Percentiles rank a stretch among this genome's conserved stretches.
Evolutionary conservation across 2,797 vertebrate species (phyloP).

Genomic region (Philypnodon macrostomus): DNA sequence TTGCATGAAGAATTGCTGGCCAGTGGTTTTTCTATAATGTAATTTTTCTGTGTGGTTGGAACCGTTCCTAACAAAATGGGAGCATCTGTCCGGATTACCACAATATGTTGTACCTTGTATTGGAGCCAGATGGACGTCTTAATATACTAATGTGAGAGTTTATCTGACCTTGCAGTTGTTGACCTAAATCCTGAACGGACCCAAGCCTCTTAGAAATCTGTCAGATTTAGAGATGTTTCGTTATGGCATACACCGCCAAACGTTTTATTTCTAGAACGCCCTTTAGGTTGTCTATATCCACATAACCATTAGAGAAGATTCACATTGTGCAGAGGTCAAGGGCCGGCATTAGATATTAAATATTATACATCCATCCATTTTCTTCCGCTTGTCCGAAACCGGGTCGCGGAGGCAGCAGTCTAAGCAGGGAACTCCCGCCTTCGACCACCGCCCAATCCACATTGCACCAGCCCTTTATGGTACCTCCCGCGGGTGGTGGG

Average conservation of each 20-base stretch:
- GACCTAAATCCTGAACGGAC: slow-evolving; percentile 64
- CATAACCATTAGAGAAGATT: background rate
- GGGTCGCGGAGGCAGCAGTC: too few species aligned
- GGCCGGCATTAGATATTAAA: too few species aligned
- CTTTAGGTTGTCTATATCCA: too few species aligned
- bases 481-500: too few species aligned
- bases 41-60: too few species aligned
- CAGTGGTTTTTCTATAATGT: slow-evolving; percentile 41
- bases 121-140: slow-evolving; percentile 57
- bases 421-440: too few species aligned
- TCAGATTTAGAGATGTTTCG: slow-evolving; percentile 61
- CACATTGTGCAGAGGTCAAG: too few species aligned
- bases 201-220: slow-evolving; percentile 58
- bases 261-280: too few species aligned
- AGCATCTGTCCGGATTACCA: slow-evolving; percentile 57
- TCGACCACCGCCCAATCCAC: too few species aligned
- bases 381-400: too few species aligned
- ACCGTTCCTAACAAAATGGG: background rate
- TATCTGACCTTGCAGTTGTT: slow-evolving; percentile 61
- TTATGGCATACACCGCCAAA: slow-evolving; percentile 30
- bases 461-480: too few species aligned
- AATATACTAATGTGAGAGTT: slow-evolving; percentile 56
- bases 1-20: slow-evolving; percentile 47
- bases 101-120: slow-evolving; percentile 36
- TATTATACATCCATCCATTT: too few species aligned